Evolutionary conservation across 2,888 invertebrate species (phyloP).

Genomic region (Caprella mutica): DNA sequence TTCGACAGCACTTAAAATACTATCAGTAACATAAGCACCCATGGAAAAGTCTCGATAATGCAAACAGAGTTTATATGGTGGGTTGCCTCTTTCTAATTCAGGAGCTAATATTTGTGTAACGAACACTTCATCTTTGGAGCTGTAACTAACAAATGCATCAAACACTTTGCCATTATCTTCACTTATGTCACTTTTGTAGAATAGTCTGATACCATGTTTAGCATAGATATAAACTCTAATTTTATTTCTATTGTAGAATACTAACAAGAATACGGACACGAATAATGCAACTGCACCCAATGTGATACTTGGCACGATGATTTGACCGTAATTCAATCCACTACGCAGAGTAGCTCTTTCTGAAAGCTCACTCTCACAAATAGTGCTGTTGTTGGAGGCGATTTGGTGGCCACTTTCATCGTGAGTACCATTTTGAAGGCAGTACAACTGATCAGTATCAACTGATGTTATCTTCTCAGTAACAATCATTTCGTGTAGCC

Average conservation of each 20-base stretch:
- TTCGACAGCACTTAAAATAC: slow-evolving; percentile 36
- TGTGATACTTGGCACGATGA: slow-evolving; percentile 59
- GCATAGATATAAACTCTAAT: slow-evolving; percentile 72
- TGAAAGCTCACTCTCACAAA: slow-evolving; percentile 18
- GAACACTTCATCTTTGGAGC: slow-evolving; percentile 35
- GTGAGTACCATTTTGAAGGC: slow-evolving; percentile 23
- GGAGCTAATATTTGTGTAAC: slow-evolving; percentile 35
- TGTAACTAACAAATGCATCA: slow-evolving; percentile 48
- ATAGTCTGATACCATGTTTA: slow-evolving; percentile 64
- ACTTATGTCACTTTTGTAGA: slow-evolving; percentile 42
- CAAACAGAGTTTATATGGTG: slow-evolving; percentile 35
- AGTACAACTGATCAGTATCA: slow-evolving; percentile 14
- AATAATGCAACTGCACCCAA: slow-evolving; percentile 57
- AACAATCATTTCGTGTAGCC: slow-evolving; percentile 18
- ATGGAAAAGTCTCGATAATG: slow-evolving; percentile 36
- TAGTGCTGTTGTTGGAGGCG: slow-evolving; percentile 21
- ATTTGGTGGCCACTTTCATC: slow-evolving; percentile 15
- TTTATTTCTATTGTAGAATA: slow-evolving; percentile 66
- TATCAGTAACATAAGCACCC: slow-evolving; percentile 35
- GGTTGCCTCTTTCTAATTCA: slow-evolving; percentile 32
- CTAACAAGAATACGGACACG: slow-evolving; percentile 53
- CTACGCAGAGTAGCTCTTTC: slow-evolving; percentile 20
- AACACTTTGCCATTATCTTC: slow-evolving; percentile 55
- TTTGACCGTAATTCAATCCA: slow-evolving; percentile 55
- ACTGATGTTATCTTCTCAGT: slow-evolving; percentile 9